Percentiles rank a stretch among this genome's conserved stretches.
These are phyloP conservation scores for Amia ocellicauda DNA, from an alignment of 2,113 vertebrate genomes.

Conservation along the genomic window DNA sequence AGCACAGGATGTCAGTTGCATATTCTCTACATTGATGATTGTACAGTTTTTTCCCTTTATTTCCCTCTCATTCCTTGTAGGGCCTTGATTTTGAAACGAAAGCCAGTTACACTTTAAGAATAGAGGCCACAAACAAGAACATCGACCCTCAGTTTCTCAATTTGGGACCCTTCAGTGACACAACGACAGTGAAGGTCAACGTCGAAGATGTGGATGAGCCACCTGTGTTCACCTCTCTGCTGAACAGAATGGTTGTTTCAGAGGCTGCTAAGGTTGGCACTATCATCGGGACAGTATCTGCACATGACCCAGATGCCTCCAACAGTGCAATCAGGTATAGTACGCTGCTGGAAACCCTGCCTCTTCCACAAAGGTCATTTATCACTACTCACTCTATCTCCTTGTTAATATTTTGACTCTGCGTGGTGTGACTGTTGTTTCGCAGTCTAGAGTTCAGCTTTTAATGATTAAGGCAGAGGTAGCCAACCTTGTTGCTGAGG, in stretches of 20 bases:
- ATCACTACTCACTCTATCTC: too few relatives aligned
- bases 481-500: too few relatives aligned
- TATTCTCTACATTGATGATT: too few relatives aligned
- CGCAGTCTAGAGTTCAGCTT: too few relatives aligned
- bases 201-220: constrained; percentile 93
- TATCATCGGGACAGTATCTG: constrained; percentile 83
- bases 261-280: constrained; percentile 86
- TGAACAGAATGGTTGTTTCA: constrained; percentile 82
- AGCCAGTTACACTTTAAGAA: constrained; percentile 78
- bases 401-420: too few relatives aligned
- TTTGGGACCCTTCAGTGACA: constrained; percentile 84
- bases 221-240: constrained; percentile 70
- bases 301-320: constrained; percentile 85
- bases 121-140: constrained; percentile 89
- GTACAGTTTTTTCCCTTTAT: too few relatives aligned
- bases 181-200: constrained; percentile 78
- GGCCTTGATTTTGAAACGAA: constrained; percentile 90
- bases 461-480: too few relatives aligned
- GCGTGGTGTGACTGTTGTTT: too few relatives aligned
- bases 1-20: too few relatives aligned
- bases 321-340: constrained; percentile 88
- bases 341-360: background rate
- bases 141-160: constrained; percentile 84
- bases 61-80: constrained; percentile 46
- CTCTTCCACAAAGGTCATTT: background rate